Conservation (phyloP, 37 sponge, comb jelly and placozoan species). For the Beroe forskalii region DNA sequence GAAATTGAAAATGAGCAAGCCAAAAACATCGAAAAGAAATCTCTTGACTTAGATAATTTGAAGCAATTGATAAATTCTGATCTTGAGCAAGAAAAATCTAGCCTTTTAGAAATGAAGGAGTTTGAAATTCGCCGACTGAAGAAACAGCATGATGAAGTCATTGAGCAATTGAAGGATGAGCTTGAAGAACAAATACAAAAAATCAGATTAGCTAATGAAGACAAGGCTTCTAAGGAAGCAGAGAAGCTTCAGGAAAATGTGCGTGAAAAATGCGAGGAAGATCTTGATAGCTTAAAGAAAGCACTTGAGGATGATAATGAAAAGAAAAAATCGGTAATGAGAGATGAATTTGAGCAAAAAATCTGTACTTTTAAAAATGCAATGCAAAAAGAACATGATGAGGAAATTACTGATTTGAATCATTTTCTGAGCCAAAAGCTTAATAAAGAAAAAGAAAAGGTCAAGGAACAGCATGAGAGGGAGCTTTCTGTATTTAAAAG, state of each 20-base stretch:
- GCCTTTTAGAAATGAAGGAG: slow-evolving; percentile 50
- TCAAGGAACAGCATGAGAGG: background rate
- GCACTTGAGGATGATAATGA: background rate
- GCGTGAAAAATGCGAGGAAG: background rate
- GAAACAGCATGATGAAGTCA: slow-evolving; percentile 13
- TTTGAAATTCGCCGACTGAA: slow-evolving; percentile 22
- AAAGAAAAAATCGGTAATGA: background rate
- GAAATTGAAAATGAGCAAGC: slow-evolving; percentile 47
- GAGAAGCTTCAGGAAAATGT: slow-evolving; percentile 8
- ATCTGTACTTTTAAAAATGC: background rate
- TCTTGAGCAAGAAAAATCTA: slow-evolving; percentile 25
- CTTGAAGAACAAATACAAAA: slow-evolving; percentile 6
- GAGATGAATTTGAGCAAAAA: slow-evolving; percentile 21
- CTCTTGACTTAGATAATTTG: background rate
- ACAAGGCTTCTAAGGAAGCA: background rate
- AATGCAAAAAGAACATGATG: background rate
- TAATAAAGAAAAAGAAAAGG: background rate
- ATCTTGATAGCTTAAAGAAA: background rate
- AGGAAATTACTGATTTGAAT: background rate
- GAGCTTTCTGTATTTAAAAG: background rate
- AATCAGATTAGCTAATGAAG: background rate
- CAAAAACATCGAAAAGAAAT: slow-evolving; percentile 13
- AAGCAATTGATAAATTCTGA: slow-evolving; percentile 18
- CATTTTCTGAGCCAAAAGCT: background rate
- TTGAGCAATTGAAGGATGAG: slow-evolving; percentile 21